Evolutionary conservation across 2,113 vertebrate species (phyloP), one percentile per base, ranked within the genome.

Genomic region (Ahaetulla prasina): DNA sequence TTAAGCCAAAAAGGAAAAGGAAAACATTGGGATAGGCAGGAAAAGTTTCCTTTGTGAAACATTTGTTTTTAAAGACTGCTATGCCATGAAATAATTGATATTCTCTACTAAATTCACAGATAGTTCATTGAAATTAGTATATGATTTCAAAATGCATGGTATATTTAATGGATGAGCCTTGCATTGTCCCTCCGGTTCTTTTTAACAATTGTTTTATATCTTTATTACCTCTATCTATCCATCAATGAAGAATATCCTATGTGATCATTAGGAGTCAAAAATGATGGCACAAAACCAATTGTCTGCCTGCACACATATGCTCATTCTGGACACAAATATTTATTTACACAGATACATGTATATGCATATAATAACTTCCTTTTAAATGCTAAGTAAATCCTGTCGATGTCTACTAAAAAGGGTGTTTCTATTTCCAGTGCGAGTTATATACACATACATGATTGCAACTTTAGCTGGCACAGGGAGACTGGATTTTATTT

Each of bases 41-140:
- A 84, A 43, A 85, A 50, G 18, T 39, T 47, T 89, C n/a, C 39
- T 7, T 80, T 43, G 74, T 43, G 10, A 80, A 80, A 43, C 35
- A 39, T 92, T 80, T 63, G n/a, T 89, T 89, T 92, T 85, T 89
- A 89, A 80, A 60, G 50, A 86, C 85, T 92, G 80, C 80, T 52
- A 9, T 43, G 88, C 92, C 92, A 90, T 92, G 88, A 92, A 92
- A 92, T 90, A 92, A 90, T 47, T 84, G 89, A 86, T 86, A 90
- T 89, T 20, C 47, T 10, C 92, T 55, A 85, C 85, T 92, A 90
- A 90, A 86, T 90, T 86, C 63, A 89, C 47, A 90, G 89, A 90
- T 92, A 63, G 80, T 90, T 92, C 88, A 86, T 80, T 92, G 92
- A 92, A 92, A 92, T 86, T 85, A 92, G 92, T 49, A 85, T 84